phyloP scores from a whole-genome alignment of 1,140 invertebrate genomes.

The Atta cephalotes region DNA sequence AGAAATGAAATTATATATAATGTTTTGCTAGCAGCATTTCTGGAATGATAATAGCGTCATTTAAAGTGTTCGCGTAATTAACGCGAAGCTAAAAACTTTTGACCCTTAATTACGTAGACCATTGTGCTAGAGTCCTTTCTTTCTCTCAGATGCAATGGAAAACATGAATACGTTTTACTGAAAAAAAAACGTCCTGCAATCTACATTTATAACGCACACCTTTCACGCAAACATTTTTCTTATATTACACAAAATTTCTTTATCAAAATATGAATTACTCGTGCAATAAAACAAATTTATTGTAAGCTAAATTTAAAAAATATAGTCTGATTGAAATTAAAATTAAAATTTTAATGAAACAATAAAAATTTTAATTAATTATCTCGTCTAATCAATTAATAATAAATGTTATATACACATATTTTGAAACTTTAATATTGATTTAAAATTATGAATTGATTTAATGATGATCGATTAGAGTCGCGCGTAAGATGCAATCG shows the following conservation, averaged over 20 bases:
- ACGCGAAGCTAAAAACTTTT: conserved; percentile 75
- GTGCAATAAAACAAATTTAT: background rate
- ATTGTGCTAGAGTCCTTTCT: conserved; percentile 70
- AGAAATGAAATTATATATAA: conserved; percentile 69
- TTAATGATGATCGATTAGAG: background rate
- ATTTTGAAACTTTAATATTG: background rate
- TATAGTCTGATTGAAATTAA: background rate
- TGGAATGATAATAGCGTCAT: conserved; percentile 74
- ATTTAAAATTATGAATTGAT: background rate
- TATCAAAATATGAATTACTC: background rate
- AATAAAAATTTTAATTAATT: background rate
- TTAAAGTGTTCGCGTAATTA: conserved; percentile 75
- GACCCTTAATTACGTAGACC: conserved; percentile 73
- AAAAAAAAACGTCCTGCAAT: conserved; percentile 57
- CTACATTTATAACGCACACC: conserved; percentile 52
- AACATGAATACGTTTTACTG: conserved; percentile 57
- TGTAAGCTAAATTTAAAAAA: conserved; percentile 5
- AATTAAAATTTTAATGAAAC: background rate
- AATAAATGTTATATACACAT: background rate
- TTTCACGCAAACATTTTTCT: background rate
- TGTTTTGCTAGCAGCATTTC: conserved; percentile 68
- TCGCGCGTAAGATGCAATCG: background rate
- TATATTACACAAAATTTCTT: conserved; percentile 10
- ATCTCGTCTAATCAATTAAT: background rate
- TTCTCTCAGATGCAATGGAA: conserved; percentile 51